phyloP scores from a whole-genome alignment of 2,797 vertebrate genomes.

The Coracias cyanogaster region DNA sequence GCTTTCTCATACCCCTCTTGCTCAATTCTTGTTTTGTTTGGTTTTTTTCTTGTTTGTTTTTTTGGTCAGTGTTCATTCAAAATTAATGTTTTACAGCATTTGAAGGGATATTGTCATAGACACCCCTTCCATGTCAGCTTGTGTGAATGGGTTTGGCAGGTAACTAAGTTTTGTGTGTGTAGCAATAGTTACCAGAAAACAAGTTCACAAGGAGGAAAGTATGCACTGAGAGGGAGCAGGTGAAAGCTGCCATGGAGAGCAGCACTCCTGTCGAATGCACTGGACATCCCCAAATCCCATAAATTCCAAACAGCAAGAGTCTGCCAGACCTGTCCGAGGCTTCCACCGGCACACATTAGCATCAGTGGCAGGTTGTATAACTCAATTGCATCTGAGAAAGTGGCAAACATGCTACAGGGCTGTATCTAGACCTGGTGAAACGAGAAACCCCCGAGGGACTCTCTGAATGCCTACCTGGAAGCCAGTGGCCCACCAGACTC shows the following conservation, averaged over 20 bases:
- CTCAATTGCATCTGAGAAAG: background rate
- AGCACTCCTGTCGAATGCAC: background rate
- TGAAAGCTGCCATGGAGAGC: background rate
- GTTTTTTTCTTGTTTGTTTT: background rate
- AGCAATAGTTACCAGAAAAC: background rate
- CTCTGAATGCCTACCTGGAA: background rate
- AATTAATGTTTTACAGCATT: background rate
- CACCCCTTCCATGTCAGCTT: background rate
- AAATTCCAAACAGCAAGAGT: background rate
- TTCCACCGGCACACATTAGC: no score
- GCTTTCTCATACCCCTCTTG: background rate
- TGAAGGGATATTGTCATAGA: background rate
- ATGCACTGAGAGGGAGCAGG: background rate
- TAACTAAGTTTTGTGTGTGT: background rate
- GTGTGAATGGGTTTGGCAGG: background rate
- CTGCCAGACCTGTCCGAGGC: background rate
- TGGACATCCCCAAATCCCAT: background rate
- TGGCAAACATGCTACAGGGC: background rate
- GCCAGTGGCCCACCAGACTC: background rate
- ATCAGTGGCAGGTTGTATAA: background rate
- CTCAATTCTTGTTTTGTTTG: background rate
- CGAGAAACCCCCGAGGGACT: background rate
- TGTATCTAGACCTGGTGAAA: background rate
- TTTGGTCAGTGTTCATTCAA: background rate
- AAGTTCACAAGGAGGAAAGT: background rate